These are phyloP conservation scores for Porites lutea DNA, from an alignment of 64 coral and sea anemone genomes.

Conservation along the genomic window DNA sequence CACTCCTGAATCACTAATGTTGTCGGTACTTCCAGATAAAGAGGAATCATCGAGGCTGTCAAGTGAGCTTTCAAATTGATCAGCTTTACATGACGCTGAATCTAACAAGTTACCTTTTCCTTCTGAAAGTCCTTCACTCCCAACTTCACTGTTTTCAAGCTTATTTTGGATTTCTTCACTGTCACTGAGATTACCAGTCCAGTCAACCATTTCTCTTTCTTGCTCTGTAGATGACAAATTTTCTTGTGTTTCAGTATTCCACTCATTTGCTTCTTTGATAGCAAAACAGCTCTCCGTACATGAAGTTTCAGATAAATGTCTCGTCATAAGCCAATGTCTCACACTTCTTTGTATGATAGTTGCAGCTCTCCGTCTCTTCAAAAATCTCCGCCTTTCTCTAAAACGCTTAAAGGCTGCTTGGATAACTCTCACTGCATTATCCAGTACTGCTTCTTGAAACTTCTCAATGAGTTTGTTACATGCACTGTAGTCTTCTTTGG, in stretches of 20 bases:
- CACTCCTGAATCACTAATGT: slow-evolving; percentile 2
- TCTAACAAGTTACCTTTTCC: not conserved
- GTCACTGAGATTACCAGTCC: not conserved
- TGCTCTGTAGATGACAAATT: not conserved
- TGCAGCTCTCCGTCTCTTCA: slow-evolving; percentile 80
- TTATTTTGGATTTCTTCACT: too few species aligned
- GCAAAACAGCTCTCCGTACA: not conserved
- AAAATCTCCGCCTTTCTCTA: slow-evolving; percentile 75
- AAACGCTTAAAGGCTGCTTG: slow-evolving; percentile 94
- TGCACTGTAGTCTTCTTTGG: slow-evolving; percentile 86
- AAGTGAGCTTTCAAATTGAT: slow-evolving; percentile 40
- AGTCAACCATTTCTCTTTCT: not conserved
- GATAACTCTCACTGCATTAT: slow-evolving; percentile 89
- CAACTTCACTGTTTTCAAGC: too few species aligned
- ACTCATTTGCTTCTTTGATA: not conserved
- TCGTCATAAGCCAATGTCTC: slow-evolving; percentile 73
- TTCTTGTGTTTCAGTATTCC: not conserved
- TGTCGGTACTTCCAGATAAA: slow-evolving; percentile 24
- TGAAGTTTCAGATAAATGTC: slow-evolving; percentile 12
- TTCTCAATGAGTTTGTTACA: slow-evolving; percentile 90
- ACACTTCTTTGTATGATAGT: slow-evolving; percentile 85
- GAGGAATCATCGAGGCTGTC: not conserved
- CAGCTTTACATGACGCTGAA: not conserved
- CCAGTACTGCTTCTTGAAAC: slow-evolving; percentile 90
- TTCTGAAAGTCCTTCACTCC: not conserved